These are phyloP conservation scores for Raphicerus campestris DNA, from an alignment of 2,113 vertebrate species.

Conservation along the genomic window DNA sequence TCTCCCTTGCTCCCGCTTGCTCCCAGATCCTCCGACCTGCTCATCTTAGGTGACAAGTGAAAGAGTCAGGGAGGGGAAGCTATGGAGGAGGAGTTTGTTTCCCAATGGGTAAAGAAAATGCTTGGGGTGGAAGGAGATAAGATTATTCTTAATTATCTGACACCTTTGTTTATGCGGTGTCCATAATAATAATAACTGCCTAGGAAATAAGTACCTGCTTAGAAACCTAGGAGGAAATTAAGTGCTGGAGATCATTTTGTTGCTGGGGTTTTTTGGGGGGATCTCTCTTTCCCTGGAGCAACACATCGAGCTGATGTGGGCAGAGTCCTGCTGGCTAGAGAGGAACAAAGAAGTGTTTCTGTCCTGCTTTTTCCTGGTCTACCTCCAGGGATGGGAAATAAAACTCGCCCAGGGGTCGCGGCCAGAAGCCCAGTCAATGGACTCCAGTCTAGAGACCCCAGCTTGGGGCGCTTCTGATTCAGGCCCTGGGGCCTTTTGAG, in stretches of 20 bases:
- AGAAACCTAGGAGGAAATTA: slow-evolving; percentile 24
- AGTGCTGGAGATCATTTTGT: background rate
- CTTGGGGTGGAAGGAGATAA: background rate
- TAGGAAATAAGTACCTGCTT: slow-evolving; percentile 31
- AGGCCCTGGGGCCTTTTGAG: background rate
- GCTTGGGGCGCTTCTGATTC: background rate
- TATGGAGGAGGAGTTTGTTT: background rate
- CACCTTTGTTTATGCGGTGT: slow-evolving; percentile 25
- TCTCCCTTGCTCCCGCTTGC: too few species aligned
- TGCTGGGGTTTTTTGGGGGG: background rate
- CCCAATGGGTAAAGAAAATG: background rate
- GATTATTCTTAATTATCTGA: slow-evolving; percentile 15
- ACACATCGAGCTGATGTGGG: background rate
- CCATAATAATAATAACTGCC: slow-evolving; percentile 16
- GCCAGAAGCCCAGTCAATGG: background rate
- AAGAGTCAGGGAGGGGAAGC: background rate
- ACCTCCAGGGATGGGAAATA: background rate
- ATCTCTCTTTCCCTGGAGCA: background rate
- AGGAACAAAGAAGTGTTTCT: background rate
- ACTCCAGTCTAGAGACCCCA: background rate
- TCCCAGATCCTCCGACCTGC: background rate
- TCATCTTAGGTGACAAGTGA: background rate
- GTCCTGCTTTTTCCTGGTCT: background rate
- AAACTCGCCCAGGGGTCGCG: fast-evolving
- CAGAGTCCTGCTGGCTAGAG: background rate